Conservation (phyloP, 2,888 invertebrate species). For the Plagodis dolabraria region DNA sequence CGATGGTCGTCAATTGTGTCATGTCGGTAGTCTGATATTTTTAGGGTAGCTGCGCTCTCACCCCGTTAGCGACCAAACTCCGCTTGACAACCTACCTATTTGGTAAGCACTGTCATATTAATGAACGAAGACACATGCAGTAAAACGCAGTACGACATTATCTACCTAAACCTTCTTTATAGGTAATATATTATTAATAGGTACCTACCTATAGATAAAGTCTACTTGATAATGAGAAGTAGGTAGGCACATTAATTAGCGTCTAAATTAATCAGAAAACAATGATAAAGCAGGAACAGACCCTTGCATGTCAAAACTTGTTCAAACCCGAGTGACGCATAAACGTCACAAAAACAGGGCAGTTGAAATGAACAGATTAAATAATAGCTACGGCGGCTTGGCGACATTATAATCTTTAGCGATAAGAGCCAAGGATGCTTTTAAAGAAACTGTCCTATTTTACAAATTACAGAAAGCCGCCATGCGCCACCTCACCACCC, state of each 20-base stretch:
- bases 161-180: no score
- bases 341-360: constrained; percentile 7
- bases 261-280: neutral
- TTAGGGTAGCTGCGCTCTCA: no score
- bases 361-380: neutral
- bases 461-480: constrained; percentile 14
- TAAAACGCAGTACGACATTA: no score
- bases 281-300: neutral
- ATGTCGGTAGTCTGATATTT: no score
- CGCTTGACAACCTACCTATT: no score
- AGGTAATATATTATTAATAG: no score
- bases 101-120: no score
- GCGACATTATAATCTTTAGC: constrained; percentile 17
- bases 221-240: no score
- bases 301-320: constrained; percentile 10
- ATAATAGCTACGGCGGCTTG: neutral
- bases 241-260: neutral
- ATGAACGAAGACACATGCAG: no score
- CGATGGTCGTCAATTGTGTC: no score
- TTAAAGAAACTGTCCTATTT: constrained; percentile 19
- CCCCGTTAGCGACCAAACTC: no score
- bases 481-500: constrained; percentile 23
- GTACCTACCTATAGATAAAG: no score
- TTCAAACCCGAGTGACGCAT: constrained; percentile 16
- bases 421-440: constrained; percentile 12